These are phyloP conservation scores for Phanerotoma sp. DNA, from an alignment of 2,888 invertebrate species.

Conservation along the genomic window DNA sequence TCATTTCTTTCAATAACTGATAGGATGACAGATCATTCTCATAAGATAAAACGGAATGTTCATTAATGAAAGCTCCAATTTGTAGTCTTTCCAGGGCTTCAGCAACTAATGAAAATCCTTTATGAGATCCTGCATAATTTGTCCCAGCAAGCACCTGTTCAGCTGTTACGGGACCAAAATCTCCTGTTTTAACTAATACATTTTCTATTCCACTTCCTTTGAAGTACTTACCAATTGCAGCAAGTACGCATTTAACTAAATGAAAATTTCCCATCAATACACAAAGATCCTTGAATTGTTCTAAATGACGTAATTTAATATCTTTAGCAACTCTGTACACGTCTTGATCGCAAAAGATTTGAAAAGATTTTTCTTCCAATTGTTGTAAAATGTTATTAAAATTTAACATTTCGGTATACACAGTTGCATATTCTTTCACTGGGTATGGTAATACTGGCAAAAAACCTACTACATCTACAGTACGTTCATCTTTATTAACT, in stretches of 20 bases:
- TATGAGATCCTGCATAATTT: constrained; percentile 17
- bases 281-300: constrained; percentile 18
- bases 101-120: constrained; percentile 16
- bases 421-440: constrained; percentile 3
- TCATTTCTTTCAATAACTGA: neutral
- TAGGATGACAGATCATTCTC: neutral
- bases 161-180: neutral
- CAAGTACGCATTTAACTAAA: constrained; percentile 7
- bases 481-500: constrained; percentile 15
- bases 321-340: constrained; percentile 19
- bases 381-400: too few relatives aligned
- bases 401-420: constrained; percentile 1
- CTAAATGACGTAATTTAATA: constrained; percentile 6
- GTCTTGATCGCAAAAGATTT: constrained; percentile 13
- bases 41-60: neutral
- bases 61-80: constrained; percentile 13
- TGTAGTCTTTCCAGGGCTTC: constrained; percentile 17
- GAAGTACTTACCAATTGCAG: constrained; percentile 24
- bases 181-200: constrained; percentile 18
- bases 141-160: constrained; percentile 18
- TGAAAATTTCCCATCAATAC: constrained; percentile 23
- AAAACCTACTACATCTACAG: constrained; percentile 2
- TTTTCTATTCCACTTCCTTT: constrained; percentile 19
- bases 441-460: constrained; percentile 7
- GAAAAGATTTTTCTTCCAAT: too few relatives aligned